Evolutionary conservation across 2,888 invertebrate genomes (phyloP), one percentile per base, ranked within the genome.

Genomic region (Scaptomyza caliginosa): DNA sequence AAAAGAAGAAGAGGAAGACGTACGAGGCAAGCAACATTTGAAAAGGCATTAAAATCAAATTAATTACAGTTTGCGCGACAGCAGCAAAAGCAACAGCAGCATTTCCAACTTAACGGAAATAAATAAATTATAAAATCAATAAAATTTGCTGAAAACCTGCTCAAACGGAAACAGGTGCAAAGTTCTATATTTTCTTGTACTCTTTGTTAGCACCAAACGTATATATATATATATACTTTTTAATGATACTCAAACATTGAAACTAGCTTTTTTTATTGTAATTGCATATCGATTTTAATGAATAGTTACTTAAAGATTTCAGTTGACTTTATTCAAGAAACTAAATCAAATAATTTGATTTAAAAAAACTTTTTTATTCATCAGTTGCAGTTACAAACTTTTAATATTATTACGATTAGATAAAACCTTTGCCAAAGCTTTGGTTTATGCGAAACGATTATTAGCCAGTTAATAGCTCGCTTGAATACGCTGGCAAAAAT

Each of bases 61-160:
- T 83, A 83, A 83, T 83, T 83, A 83, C 83, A 86, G 62, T 73
- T 78, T 58, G 67, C 62, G 63, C 70, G 69, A 66, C 77, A 70
- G 60, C 50, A 54, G 24, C 52, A 42, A 43, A 48, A 54, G 13
- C 19, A 38, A n/a, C 40, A n/a, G 63, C 49, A 43, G 38, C 67
- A 58, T 5, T 38, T 43, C 46, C 51, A 59, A 50, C 58, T 58
- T 34, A 74, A 54, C 59, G 57, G 36, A 65, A 82, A 77, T 85
- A 81, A 79, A 83, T 86, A 83, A 86, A 78, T 83, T 86, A 83
- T 78, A 78, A 83, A 83, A 83, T 83, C 83, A 77, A 83, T 86
- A 81, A 64, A 66, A 43, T 50, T 39, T 30, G 24, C 30, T 23
- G 13, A 54, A 54, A 30, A 17, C 24, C 39, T 28, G 7, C 17